Base-by-base conservation (phyloP, 2,888 invertebrate species). In the Galeopsomyia nigrocyanea region DNA sequence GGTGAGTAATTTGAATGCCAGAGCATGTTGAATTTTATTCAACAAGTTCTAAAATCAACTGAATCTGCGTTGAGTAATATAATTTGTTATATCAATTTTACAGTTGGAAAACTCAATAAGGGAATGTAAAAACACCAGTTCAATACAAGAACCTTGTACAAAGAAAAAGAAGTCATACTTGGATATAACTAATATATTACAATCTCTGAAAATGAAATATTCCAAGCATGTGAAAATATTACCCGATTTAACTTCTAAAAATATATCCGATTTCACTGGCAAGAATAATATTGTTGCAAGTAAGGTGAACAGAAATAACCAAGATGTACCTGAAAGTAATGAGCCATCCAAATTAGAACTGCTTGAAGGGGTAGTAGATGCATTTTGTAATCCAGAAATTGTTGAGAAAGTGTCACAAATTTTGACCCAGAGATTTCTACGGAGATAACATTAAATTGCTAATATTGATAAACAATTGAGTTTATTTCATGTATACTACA, bases 321-420 rank as follows among this genome's bases (percentile, higher is more conserved):
- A 67, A 68, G 19, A 26, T 49, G 13, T 39, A 26, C 21, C 49
- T 64, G 46, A 66, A 69, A 68, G 26, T 26, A 10, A 55, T 7
- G 47, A 60, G 31, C 39, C 31, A 51, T 21, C 57, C 19, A 62
- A 56, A 3, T 60, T 74, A 19, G 22, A 70, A 57, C 67, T 78
- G 26, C 62, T 88, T 77, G 78, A 82, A 75, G 87, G 89, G 51
- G 83, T 93, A 50, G 88, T 93, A 31, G 91, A 93, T 83, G 89
- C 92, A 39, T 88, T 93, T 78, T 91, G 92, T 80, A 89, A 92
- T 80, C 89, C 89, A 61, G 88, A 89, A 77, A 89, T 92, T 57
- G 89, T 93, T 78, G 87, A 83, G 73, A 80, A 87, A 79, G 86
- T 88, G 47, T 81, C 84, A 62, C 79, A 86, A 73, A 83, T 87